These are phyloP conservation scores for Scophthalmus maximus DNA, from an alignment of 2,113 vertebrate genomes.

Conservation along the genomic window DNA sequence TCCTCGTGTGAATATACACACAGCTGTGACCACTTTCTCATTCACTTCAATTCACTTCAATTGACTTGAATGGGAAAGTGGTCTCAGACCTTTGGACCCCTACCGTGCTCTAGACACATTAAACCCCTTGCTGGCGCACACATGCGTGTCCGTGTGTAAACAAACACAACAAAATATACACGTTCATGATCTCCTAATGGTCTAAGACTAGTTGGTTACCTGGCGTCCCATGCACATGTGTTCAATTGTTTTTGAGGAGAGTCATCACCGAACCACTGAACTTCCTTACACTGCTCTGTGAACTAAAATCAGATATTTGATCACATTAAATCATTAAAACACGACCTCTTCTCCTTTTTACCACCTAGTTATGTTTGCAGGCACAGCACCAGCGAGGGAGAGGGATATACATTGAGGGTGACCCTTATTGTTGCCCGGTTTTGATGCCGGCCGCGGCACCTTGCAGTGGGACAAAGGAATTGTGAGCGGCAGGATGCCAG, in stretches of 20 bases:
- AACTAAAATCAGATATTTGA: not conserved
- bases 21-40: too few species aligned
- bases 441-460: constrained; percentile 75
- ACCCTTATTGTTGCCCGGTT: constrained; percentile 63
- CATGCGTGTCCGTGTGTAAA: not conserved
- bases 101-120: not conserved
- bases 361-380: constrained; percentile 4
- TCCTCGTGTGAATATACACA: too few species aligned
- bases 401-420: constrained; percentile 63
- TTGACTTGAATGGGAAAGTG: not conserved
- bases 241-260: not conserved
- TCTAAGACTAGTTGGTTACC: not conserved
- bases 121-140: not conserved
- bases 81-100: not conserved
- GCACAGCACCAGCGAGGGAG: constrained; percentile 18
- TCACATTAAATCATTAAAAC: constrained; percentile 8
- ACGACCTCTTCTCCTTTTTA: not conserved
- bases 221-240: not conserved
- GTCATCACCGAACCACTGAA: too few species aligned
- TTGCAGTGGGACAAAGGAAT: constrained; percentile 73
- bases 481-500: constrained; percentile 72
- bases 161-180: not conserved
- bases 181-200: not conserved
- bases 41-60: not conserved
- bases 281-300: not conserved